A percentile compares a stretch with the other conserved stretches of the same genome.
These are phyloP conservation scores for Bombus breviceps DNA, from an alignment of 1,140 invertebrate genomes.

Conservation along the genomic window DNA sequence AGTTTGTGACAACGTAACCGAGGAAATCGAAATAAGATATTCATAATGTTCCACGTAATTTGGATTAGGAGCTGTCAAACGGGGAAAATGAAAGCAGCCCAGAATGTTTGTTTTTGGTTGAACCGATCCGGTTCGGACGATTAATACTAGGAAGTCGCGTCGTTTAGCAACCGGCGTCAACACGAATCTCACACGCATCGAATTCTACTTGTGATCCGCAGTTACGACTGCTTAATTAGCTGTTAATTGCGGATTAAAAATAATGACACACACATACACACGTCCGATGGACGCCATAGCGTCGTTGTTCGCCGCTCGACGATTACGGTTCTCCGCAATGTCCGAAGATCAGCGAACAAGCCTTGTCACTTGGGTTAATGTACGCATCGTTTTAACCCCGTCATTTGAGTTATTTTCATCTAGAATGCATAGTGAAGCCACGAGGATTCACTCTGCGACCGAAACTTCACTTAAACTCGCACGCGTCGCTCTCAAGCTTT, in stretches of 20 bases:
- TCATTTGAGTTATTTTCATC: conserved; percentile 30
- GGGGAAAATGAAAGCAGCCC: conserved; percentile 46
- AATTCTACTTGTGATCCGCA: conserved; percentile 8
- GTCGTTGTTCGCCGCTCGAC: conserved; percentile 72
- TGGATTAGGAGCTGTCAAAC: conserved; percentile 63
- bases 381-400: conserved; percentile 34
- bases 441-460: conserved; percentile 13
- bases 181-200: conserved; percentile 14
- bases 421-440: conserved; percentile 33
- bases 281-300: conserved; percentile 76
- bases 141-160: conserved; percentile 42
- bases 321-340: conserved; percentile 61
- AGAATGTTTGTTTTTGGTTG: conserved; percentile 66
- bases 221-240: conserved; percentile 56
- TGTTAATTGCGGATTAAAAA: conserved; percentile 68
- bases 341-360: conserved; percentile 57
- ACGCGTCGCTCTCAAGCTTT: conserved; percentile 69
- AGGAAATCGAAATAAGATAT: not conserved
- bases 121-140: conserved; percentile 40
- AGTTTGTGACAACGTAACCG: conserved; percentile 19
- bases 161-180: conserved; percentile 32
- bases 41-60: conserved; percentile 48
- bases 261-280: conserved; percentile 74
- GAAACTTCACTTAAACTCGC: conserved; percentile 34
- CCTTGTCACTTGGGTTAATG: conserved; percentile 53